Evolutionary conservation across 2,113 vertebrate species (phyloP).

Genomic region (Suncus etruscus): DNA sequence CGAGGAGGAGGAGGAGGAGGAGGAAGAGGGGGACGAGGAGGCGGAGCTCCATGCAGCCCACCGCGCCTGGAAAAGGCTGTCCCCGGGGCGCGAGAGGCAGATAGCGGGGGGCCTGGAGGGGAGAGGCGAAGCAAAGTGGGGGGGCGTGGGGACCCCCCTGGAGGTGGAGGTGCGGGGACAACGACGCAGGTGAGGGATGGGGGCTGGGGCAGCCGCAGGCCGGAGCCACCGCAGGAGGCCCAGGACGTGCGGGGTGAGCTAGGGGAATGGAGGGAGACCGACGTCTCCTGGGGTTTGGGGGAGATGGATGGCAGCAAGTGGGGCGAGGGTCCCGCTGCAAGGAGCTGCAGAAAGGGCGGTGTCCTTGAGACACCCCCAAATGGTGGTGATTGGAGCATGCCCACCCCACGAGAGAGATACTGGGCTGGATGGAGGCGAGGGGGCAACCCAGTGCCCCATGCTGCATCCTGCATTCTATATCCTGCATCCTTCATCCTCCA

Average conservation of each 20-base stretch:
- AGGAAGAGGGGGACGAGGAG: constrained; percentile 66
- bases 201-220: constrained; percentile 45
- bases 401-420: neutral
- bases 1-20: constrained; percentile 75
- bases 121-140: neutral
- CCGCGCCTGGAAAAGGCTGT: neutral
- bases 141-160: neutral
- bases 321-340: neutral
- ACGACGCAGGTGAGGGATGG: constrained; percentile 34
- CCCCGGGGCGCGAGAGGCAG: neutral
- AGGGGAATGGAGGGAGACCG: neutral
- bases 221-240: neutral
- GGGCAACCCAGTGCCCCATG: neutral
- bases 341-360: constrained; percentile 40
- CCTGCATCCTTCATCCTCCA: too few relatives aligned
- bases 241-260: neutral
- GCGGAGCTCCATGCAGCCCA: constrained; percentile 45
- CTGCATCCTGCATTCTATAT: too few relatives aligned
- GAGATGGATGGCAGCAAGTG: neutral
- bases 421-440: neutral
- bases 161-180: neutral
- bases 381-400: neutral
- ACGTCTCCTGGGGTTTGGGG: neutral
- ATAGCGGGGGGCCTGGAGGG: neutral
- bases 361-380: constrained; percentile 68